These are phyloP conservation scores for Eucidaris tribuloides DNA, from an alignment of 35 echinoderm and acorn worm species.

Conservation along the genomic window DNA sequence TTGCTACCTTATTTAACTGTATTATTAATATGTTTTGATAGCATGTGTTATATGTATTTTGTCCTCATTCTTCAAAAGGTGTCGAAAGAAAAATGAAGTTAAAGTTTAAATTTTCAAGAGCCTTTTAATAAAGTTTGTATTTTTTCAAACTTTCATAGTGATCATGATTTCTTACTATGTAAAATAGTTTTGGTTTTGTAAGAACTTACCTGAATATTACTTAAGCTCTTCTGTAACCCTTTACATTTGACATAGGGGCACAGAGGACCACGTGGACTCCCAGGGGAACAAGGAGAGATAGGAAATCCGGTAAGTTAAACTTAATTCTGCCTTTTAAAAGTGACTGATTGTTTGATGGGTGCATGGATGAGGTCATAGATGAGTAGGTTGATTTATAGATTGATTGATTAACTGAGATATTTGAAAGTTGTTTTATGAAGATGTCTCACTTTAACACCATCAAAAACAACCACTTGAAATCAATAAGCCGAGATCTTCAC, in stretches of 20 bases:
- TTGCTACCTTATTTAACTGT: not conserved
- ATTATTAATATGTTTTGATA: not conserved
- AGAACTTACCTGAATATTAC: too few relatives aligned
- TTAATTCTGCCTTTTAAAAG: not conserved
- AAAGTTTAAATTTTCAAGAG: too few relatives aligned
- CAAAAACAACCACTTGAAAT: too few relatives aligned
- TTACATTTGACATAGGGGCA: conserved; percentile 15
- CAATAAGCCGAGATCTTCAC: too few relatives aligned
- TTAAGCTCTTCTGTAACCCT: not conserved
- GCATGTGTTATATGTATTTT: not conserved
- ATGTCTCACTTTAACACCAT: not conserved
- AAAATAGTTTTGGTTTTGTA: too few relatives aligned
- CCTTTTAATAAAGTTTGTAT: too few relatives aligned
- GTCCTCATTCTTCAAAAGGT: too few relatives aligned
- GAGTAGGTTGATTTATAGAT: not conserved
- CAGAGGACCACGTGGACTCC: conserved; percentile 13
- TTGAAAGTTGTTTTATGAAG: not conserved
- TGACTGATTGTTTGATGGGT: not conserved
- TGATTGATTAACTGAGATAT: not conserved
- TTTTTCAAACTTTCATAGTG: too few relatives aligned
- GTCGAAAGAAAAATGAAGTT: too few relatives aligned
- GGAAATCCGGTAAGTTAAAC: conserved; percentile 16
- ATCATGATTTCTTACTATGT: too few relatives aligned
- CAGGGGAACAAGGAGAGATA: not conserved
- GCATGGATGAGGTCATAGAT: not conserved